These are phyloP conservation scores for Lithobates sylvaticus DNA, from an alignment of 2,797 vertebrate genomes.

Conservation along the genomic window DNA sequence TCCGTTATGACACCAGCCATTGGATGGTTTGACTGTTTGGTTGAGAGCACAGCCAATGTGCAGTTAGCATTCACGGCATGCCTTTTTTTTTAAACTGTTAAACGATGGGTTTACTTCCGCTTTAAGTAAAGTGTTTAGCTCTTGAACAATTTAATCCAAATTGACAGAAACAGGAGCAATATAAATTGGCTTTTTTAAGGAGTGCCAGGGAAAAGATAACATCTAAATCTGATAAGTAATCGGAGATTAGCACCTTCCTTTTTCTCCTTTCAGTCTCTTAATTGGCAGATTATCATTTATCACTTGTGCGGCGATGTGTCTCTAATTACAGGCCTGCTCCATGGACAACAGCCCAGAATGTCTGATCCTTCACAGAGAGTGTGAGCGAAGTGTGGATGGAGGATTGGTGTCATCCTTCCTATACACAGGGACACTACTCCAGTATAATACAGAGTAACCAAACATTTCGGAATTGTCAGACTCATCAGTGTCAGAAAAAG, in stretches of 20 bases:
- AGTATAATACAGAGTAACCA: too few species aligned
- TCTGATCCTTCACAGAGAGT: neutral
- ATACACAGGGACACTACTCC: too few species aligned
- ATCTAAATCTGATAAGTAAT: constrained; percentile 39
- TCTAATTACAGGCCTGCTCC: constrained; percentile 6
- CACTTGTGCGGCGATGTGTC: constrained; percentile 13
- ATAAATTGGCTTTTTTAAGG: constrained; percentile 4
- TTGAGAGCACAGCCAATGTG: too few species aligned
- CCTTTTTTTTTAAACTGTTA: too few species aligned
- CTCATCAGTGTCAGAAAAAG: too few species aligned
- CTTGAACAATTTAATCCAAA: neutral
- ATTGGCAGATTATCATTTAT: constrained; percentile 40
- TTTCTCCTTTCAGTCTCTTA: constrained; percentile 32
- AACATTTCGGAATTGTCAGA: too few species aligned
- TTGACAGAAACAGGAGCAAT: neutral
- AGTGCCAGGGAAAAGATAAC: constrained; percentile 40
- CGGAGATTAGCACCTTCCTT: constrained; percentile 36
- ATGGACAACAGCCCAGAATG: neutral
- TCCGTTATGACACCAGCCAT: too few species aligned
- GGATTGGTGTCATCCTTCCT: neutral
- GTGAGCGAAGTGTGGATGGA: neutral
- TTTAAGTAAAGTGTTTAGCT: neutral
- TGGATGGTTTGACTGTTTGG: too few species aligned
- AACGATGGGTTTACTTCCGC: too few species aligned
- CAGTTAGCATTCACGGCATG: too few species aligned